These are phyloP conservation scores for Arctia plantaginis DNA, from an alignment of 2,888 invertebrate species.

Conservation along the genomic window DNA sequence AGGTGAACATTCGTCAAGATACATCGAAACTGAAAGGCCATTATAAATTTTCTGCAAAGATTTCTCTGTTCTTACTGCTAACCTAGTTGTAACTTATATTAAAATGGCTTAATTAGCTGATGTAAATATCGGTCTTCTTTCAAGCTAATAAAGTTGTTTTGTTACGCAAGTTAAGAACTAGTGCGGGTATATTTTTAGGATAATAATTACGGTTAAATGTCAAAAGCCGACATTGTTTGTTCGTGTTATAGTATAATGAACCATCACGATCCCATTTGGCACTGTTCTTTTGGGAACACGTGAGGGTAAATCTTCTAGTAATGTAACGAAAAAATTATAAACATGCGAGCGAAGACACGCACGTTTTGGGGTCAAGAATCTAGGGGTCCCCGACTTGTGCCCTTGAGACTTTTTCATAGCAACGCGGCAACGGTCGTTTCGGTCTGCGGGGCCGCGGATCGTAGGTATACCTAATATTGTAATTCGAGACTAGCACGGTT, in stretches of 20 bases:
- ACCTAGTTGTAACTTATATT: neutral
- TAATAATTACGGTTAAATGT: neutral
- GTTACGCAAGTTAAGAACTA: neutral
- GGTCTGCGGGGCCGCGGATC: conserved; percentile 45
- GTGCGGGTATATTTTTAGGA: neutral
- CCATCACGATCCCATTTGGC: conserved; percentile 12
- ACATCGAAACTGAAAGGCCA: neutral
- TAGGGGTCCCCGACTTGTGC: conserved; percentile 76
- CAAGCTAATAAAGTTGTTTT: neutral
- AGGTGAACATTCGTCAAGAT: neutral
- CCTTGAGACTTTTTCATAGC: conserved; percentile 79
- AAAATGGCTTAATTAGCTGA: neutral
- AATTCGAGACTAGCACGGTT: conserved; percentile 30
- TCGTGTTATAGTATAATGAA: conserved; percentile 9
- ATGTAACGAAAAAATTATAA: conserved; percentile 55
- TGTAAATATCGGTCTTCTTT: neutral
- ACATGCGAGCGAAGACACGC: conserved; percentile 55
- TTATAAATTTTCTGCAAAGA: neutral
- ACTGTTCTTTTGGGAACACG: conserved; percentile 35
- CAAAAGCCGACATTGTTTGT: neutral
- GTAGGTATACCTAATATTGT: conserved; percentile 34
- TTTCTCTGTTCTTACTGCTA: neutral
- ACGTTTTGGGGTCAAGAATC: conserved; percentile 79
- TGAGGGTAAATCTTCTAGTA: conserved; percentile 59
- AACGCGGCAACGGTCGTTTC: conserved; percentile 70